Evolutionary conservation across 2,113 vertebrate genomes (phyloP).

Genomic region (Engraulis encrasicolus): DNA sequence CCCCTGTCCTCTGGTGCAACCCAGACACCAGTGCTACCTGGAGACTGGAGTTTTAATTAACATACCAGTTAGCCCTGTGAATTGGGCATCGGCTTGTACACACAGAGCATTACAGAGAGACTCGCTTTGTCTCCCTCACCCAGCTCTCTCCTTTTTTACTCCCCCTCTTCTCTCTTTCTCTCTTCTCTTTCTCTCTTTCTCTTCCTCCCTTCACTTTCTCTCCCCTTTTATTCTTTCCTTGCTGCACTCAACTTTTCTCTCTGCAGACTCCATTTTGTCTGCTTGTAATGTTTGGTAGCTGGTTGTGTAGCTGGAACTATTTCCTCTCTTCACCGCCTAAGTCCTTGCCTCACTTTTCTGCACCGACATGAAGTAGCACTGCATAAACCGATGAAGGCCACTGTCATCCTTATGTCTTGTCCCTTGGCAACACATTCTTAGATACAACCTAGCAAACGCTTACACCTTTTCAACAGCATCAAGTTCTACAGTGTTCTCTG

Average conservation of each 20-base stretch:
- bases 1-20: slow-evolving; percentile 1
- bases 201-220: background rate
- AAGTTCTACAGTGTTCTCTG: too few species aligned
- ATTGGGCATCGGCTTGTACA: background rate
- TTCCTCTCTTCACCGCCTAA: background rate
- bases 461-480: too few species aligned
- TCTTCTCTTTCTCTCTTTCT: background rate
- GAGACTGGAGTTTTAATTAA: slow-evolving; percentile 44
- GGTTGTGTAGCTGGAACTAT: too few species aligned
- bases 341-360: background rate
- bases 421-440: too few species aligned
- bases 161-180: background rate
- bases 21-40: slow-evolving; percentile 31
- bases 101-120: background rate
- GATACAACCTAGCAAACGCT: too few species aligned
- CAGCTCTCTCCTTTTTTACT: background rate
- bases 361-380: background rate
- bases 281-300: too few species aligned
- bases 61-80: slow-evolving; percentile 44
- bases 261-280: too few species aligned
- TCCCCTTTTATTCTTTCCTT: background rate
- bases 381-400: background rate
- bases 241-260: too few species aligned
- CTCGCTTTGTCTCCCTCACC: background rate
- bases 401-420: too few species aligned